Percentiles rank a stretch among this genome's conserved stretches.
Evolutionary conservation across 2,113 vertebrate genomes (phyloP).

Genomic region (rat (Rattus norvegicus)): DNA sequence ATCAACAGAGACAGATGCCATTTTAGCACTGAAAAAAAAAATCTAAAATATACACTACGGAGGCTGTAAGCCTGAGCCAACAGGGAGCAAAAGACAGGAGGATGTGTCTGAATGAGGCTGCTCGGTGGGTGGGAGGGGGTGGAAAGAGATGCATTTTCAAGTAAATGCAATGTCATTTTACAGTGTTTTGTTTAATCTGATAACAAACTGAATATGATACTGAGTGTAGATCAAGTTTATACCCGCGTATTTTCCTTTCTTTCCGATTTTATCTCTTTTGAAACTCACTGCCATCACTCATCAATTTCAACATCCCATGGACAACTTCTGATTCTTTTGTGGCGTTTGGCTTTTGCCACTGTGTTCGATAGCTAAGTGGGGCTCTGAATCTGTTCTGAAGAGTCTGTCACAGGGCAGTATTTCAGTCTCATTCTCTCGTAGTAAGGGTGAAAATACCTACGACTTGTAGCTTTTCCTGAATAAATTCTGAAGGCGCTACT

Average conservation of each 20-base stretch:
- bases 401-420: neutral
- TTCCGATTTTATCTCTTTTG: constrained; percentile 2
- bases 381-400: constrained; percentile 11
- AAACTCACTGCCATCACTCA: neutral
- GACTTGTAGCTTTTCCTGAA: constrained; percentile 42
- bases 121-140: neutral
- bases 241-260: neutral
- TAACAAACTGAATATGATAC: neutral
- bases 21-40: constrained; percentile 36
- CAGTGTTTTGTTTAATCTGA: constrained; percentile 6
- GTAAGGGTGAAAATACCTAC: neutral
- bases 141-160: neutral
- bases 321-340: neutral
- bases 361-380: neutral
- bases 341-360: neutral
- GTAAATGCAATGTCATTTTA: neutral
- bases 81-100: neutral
- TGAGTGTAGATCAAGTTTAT: neutral
- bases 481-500: neutral
- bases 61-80: neutral
- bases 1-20: neutral
- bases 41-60: neutral
- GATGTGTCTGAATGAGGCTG: neutral
- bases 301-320: neutral
- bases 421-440: neutral